Base-by-base conservation (phyloP, 2,888 invertebrate genomes). In the Phorcus lineatus region DNA sequence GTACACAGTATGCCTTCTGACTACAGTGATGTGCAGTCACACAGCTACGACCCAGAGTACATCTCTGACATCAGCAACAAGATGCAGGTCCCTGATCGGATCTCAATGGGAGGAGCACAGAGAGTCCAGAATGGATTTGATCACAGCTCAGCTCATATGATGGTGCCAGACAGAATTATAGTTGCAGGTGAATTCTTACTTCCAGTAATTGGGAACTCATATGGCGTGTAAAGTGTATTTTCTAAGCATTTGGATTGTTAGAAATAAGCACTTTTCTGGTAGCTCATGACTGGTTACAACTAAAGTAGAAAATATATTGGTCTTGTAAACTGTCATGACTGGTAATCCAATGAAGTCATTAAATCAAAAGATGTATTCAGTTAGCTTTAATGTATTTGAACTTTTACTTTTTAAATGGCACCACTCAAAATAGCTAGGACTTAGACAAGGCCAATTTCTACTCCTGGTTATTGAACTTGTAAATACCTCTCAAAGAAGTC, bases 131-230 rank as follows among this genome's bases (percentile, higher is more conserved):
- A 74, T 19, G 36, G 74, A 31, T 40, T 40, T 17, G 16, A 57
- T 19, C 16, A 22, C 11, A 19, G 11, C 17, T 70, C 76, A 11
- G 24, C 54, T 13, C 55, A 76, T 31, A 98, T 98, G 98, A 96
- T 96, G 91, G 98, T 98, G 54, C 98, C 98, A 2, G 98, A 98
- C 91, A 95, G 97, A 91, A 98, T 98, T 92, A 95, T 98, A 86
- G 96, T 98, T 74, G 95, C 96, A 88, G 98, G 98, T 92, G 95
- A 95, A 83, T 9, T 7, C 7, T 9, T n/a, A 57, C 13, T 11
- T 6, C 1, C 47, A 47, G 47, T 1, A 47, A 13, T 55, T 2
- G n/a, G 2, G 22, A 55, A 22, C 55, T 7, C 36, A 4, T 4
- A 36, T 36, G 36, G 36, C 7, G 36, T 36, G 4, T 36, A 36